These are phyloP conservation scores for Crepidodera aurea DNA, from an alignment of 2,888 invertebrate genomes.

Conservation along the genomic window DNA sequence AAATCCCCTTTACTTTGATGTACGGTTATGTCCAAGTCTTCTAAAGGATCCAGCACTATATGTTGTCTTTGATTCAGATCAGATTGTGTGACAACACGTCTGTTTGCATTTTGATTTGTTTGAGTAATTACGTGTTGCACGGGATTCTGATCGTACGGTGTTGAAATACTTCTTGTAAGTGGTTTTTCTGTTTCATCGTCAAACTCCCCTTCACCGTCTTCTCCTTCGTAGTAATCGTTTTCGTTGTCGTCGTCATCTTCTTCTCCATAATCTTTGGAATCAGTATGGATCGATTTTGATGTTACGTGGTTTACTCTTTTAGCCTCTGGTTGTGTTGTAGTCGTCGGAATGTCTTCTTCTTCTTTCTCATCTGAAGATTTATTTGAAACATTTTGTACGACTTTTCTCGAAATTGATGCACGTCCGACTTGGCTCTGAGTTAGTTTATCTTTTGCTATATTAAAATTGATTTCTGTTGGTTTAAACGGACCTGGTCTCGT, in stretches of 20 bases:
- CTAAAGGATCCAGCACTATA: slow-evolving; percentile 68
- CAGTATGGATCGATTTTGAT: not conserved
- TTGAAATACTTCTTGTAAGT: slow-evolving; percentile 37
- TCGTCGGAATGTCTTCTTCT: not conserved
- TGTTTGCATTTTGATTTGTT: slow-evolving; percentile 50
- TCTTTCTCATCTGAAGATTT: not conserved
- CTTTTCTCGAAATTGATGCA: slow-evolving; percentile 3
- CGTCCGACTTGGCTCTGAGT: slow-evolving; percentile 18
- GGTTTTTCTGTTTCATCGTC: slow-evolving; percentile 47
- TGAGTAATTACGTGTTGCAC: slow-evolving; percentile 70
- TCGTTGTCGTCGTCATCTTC: not conserved
- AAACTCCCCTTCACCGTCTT: no score
- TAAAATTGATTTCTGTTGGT: slow-evolving; percentile 43
- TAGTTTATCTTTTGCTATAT: slow-evolving; percentile 20
- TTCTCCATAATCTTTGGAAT: slow-evolving; percentile 58
- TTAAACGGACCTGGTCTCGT: slow-evolving; percentile 46
- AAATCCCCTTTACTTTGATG: slow-evolving; percentile 66
- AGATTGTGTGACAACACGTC: slow-evolving; percentile 39
- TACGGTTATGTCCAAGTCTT: slow-evolving; percentile 68
- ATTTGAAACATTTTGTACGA: no score
- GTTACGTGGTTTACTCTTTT: not conserved
- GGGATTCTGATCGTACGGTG: slow-evolving; percentile 58
- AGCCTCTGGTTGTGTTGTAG: not conserved
- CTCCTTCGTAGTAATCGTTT: slow-evolving; percentile 60
- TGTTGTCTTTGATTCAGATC: slow-evolving; percentile 67